Evolutionary conservation across 1,140 invertebrate species (phyloP).

Genomic region (Halesus radiatus): DNA sequence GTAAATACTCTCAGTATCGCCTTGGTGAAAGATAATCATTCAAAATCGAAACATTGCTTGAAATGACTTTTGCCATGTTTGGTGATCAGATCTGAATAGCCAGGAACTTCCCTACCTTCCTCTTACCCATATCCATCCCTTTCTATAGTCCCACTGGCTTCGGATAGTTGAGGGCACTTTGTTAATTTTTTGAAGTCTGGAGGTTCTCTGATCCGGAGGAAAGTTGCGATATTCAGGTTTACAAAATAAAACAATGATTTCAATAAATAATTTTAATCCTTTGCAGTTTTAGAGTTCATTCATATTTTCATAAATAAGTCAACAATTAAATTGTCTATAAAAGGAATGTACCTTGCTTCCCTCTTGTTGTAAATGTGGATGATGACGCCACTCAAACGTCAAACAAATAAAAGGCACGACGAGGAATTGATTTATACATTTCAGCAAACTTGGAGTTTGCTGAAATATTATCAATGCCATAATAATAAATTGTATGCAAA

Average conservation of each 20-base stretch:
- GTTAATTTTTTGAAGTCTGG: too few relatives aligned
- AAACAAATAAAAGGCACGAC: conserved; percentile 37
- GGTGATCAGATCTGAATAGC: too few relatives aligned
- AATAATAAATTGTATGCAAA: too few relatives aligned
- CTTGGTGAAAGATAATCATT: too few relatives aligned
- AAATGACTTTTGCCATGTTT: too few relatives aligned
- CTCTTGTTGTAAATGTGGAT: conserved; percentile 2
- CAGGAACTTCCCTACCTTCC: too few relatives aligned
- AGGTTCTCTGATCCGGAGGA: too few relatives aligned
- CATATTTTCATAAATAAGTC: conserved; percentile 22
- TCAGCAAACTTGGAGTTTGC: background rate
- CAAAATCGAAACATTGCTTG: too few relatives aligned
- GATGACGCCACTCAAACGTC: background rate
- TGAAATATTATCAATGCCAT: conserved; percentile 12
- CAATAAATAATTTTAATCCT: conserved; percentile 37
- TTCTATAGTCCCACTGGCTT: too few relatives aligned
- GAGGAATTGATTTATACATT: conserved; percentile 25
- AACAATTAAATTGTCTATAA: conserved; percentile 20
- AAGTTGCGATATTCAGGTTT: background rate
- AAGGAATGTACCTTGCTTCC: conserved; percentile 16
- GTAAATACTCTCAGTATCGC: too few relatives aligned
- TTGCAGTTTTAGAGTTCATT: conserved; percentile 12
- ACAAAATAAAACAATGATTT: conserved; percentile 15
- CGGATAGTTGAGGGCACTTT: too few relatives aligned
- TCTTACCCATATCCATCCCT: too few relatives aligned